Base-by-base conservation (phyloP, 2,113 vertebrate genomes). In the Guaruba guarouba region DNA sequence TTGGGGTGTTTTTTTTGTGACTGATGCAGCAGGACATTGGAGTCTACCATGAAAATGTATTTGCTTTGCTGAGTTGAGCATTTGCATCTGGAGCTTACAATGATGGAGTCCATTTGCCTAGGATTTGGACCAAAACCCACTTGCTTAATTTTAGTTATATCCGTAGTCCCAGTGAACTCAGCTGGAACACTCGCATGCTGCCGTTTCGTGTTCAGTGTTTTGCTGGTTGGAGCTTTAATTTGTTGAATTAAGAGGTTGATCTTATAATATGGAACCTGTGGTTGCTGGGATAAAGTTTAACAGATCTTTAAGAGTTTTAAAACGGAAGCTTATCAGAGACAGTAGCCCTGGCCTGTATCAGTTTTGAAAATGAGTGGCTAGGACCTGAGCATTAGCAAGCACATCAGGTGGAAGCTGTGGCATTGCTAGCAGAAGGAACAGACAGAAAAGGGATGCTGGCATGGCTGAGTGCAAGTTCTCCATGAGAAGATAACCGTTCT, bases 401-500 rank as follows among this genome's bases (percentile, higher is more conserved):
- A 6, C 11, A 3, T n/a, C 12, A 23, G 51, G 13, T 62, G 52
- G 33, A 66, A 89, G 24, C 52, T 71, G 57, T n/a, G 44, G 44
- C 37, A 39, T 17, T 35, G 25, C 76, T 44, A 20, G 44, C 29
- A 43, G 69, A 10, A 46, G 55, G 44, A n/a, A 16, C 0, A 2
- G 57, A 12, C 8, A n/a, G 44, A 27, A 27, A 11, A 64, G 19
- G 4, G 46, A 8, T 46, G 9, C 15, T 59, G 64, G 41, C 6
- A 2, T 41, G 18, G 57, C 54, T 75, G n/a, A 80, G 23, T 25
- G 35, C 1, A 13, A 84, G 13, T 7, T n/a, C 51, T 37, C 61
- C 11, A 0, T 17, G 15, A 81, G 35, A 22, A 35, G 11, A 29
- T 24, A 81, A 3, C 17, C 0, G 0, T 75, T 63, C n/a, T 37